Conservation (phyloP, 2,888 invertebrate species). For the Melanophora roralis region DNA sequence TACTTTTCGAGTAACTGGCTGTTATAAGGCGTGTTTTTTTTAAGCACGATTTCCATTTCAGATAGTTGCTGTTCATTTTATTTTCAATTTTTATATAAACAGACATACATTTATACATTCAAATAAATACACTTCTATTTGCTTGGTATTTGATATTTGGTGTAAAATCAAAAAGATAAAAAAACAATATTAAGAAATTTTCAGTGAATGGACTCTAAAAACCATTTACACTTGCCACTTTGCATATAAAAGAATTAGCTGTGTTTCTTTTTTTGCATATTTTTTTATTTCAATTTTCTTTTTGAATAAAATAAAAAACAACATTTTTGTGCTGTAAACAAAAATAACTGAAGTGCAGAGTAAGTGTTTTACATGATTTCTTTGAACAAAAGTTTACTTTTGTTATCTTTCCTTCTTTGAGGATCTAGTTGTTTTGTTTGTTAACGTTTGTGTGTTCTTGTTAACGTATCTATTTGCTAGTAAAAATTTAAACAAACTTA, state of each 20-base stretch:
- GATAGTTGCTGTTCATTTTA: conserved; percentile 64
- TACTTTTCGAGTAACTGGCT: conserved; percentile 6
- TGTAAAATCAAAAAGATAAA: background rate
- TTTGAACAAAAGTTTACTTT: conserved; percentile 13
- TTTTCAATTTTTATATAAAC: conserved; percentile 18
- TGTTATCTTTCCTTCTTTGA: background rate
- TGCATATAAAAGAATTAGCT: conserved; percentile 52
- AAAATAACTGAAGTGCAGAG: background rate
- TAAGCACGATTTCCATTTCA: conserved; percentile 65
- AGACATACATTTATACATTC: conserved; percentile 26
- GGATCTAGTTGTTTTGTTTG: background rate
- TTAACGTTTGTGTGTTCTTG: too few species aligned
- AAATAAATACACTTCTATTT: background rate
- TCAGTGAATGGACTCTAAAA: conserved; percentile 46
- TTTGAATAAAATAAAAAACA: background rate
- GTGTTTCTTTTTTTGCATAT: background rate
- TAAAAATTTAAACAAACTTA: background rate
- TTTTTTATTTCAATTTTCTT: background rate
- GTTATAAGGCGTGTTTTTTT: conserved; percentile 21
- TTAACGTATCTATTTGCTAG: too few species aligned
- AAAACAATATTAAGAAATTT: background rate
- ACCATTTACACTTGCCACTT: conserved; percentile 52
- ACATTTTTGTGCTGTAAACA: background rate
- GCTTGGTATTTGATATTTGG: background rate
- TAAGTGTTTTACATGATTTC: conserved; percentile 29